Evolutionary conservation across 2,113 vertebrate species (phyloP), one percentile per base, ranked within the genome.

Genomic region (Solea solea): DNA sequence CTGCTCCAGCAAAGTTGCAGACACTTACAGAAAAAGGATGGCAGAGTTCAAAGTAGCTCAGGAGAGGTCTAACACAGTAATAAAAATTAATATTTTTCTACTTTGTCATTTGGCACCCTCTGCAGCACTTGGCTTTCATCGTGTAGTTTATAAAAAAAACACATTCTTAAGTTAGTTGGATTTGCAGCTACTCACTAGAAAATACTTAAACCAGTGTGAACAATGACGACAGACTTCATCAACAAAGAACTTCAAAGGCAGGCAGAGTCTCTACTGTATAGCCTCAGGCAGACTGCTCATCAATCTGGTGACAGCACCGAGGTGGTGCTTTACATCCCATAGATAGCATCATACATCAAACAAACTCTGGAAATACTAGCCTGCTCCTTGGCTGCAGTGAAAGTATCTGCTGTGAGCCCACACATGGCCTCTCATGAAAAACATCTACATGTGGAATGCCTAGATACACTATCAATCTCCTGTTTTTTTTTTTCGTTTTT

Each of bases 341-440:
- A 89, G 90, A 91, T 89, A 90, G 69, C 80, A 90, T 89, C 85
- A 80, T 61, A 88, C 76, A 85, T 89, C 85, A 91, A 89, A 88
- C 80, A 88, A 81, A 76, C 71, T 72, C 34, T 76, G 73, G 84
- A 88, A 86, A 89, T 69, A 57, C 65, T 74, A 74, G 1, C 39
- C 74, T 69, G 39, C 56, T 77, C 71, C 64, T 57, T 16, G 40
- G 64, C 78, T 60, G 70, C 64, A 60, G 58, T 73, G 70, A 75
- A 41, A 39, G 49, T 60, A 80, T 74, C 81, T 44, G 59, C 44
- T 76, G 74, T 80, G 53, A 70, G 68, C 56, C 83, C 80, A 78
- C 74, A 85, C 76, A 75, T 12, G 64, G 73, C 45, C 74, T 50
- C 50, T 40, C 51, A 50, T 68, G 69, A 49, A 81, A 86, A 78